A percentile compares a stretch with the other conserved stretches of the same genome.
Conservation (phyloP, 1,140 invertebrate genomes). For the Ericerus pela region DNA sequence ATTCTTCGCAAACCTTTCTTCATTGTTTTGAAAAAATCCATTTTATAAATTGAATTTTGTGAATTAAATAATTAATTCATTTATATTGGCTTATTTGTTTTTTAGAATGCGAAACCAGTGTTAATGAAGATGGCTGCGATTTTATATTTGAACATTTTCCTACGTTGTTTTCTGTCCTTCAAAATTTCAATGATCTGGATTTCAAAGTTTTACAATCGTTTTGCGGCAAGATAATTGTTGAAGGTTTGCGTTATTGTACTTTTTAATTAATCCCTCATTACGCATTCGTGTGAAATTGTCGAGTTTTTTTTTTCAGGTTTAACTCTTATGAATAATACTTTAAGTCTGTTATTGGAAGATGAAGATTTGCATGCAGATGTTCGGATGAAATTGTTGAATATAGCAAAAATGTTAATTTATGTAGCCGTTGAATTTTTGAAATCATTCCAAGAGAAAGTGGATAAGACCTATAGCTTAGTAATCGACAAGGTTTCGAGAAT, state of each 20-base stretch:
- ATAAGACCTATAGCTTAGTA: neutral
- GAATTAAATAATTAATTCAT: no score
- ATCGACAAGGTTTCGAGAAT: neutral
- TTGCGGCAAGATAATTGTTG: neutral
- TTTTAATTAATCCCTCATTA: no score
- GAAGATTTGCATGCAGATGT: neutral
- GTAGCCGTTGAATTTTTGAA: neutral
- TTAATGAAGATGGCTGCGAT: neutral
- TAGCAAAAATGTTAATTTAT: neutral
- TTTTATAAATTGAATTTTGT: no score
- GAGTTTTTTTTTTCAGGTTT: neutral
- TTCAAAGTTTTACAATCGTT: neutral
- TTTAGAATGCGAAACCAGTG: neutral
- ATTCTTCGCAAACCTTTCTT: no score
- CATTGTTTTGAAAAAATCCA: no score
- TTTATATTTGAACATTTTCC: neutral
- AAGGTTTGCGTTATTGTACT: neutral
- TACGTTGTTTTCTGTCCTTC: neutral
- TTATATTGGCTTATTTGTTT: neutral
- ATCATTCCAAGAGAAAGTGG: neutral
- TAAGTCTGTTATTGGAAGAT: neutral
- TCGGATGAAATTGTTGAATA: neutral
- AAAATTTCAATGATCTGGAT: neutral
- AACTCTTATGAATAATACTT: neutral
- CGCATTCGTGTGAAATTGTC: no score